phyloP scores from a whole-genome alignment of 2,113 vertebrate genomes.

The rabbit (Oryctolagus cuniculus) region DNA sequence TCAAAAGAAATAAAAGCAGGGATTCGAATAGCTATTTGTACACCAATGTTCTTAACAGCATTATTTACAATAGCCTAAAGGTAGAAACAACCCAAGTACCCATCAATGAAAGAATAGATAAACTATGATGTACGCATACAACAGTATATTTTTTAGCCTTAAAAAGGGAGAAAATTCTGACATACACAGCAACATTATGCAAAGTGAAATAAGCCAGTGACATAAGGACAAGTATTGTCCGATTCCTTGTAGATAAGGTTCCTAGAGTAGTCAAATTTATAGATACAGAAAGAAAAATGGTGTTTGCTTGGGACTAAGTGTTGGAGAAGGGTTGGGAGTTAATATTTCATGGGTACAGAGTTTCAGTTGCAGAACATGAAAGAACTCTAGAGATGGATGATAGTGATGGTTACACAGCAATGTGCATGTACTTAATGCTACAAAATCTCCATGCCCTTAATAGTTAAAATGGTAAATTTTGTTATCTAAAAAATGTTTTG shows the following conservation, averaged over 20 bases:
- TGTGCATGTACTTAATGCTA: background rate
- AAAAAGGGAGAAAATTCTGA: background rate
- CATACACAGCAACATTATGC: background rate
- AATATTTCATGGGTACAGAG: background rate
- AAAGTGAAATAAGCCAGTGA: background rate
- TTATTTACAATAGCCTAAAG: background rate
- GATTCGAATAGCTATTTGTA: too few relatives aligned
- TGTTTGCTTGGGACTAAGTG: background rate
- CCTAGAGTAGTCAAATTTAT: too few relatives aligned
- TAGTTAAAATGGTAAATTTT: background rate
- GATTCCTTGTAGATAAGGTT: background rate
- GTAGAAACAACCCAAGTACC: too few relatives aligned
- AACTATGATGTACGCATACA: background rate
- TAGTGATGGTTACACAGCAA: background rate
- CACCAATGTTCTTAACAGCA: background rate
- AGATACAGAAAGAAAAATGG: too few relatives aligned
- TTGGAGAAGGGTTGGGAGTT: background rate
- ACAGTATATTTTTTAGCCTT: background rate
- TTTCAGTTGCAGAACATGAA: background rate
- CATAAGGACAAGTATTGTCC: background rate
- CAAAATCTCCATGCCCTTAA: background rate
- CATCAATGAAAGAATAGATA: background rate
- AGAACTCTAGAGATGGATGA: background rate
- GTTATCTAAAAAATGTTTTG: background rate
- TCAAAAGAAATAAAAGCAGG: background rate